Base-by-base conservation (phyloP, 2,797 vertebrate genomes). In the Lateolabrax maculatus region DNA sequence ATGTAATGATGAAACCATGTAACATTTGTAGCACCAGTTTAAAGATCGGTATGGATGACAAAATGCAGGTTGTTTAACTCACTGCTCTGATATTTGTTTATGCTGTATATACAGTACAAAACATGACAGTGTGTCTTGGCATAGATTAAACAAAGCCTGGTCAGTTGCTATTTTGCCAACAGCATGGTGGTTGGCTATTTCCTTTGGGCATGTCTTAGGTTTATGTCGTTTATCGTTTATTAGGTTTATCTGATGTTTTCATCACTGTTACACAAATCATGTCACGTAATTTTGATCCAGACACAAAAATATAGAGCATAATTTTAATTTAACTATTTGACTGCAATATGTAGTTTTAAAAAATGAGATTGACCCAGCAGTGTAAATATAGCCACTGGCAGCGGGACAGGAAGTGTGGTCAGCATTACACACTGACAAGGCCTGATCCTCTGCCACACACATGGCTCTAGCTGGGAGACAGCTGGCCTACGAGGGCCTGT, bases 401-500 rank as follows among this genome's bases (percentile, higher is more conserved):
- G 85, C 23, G 21, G 63, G 79, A 91, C 91, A 92, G 91, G 89
- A 95, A 93, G 89, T 88, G 88, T 87, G 89, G 77, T 90, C 88
- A 92, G 78, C 91, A 84, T 86, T 86, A 85, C 88, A 86, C 90
- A 90, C 85, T 87, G 83, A 89, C 90, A 80, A 64, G 83, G 84
- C 89, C 89, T 94, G 92, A 95, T 91, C 91, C 55, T 84, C 90
- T 93, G 92, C 92, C 93, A 94, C 91, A 90, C 80, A 86, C 88
- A 91, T 84, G 92, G 92, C 89, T 93, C 94, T 93, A 92, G 92
- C 95, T 95, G 94, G 88, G 95, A 89, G 91, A 90, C 93, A 92
- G 94, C 89, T 89, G 93, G 86, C 92, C 92, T 81, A 91, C 84
- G 86, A 88, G 85, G 72, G 89, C 92, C 87, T 89, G 93, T 90